Evolutionary conservation across 1,140 invertebrate genomes (phyloP), one percentile per base, ranked within the genome.

Genomic region (Temnothorax nylanderi): DNA sequence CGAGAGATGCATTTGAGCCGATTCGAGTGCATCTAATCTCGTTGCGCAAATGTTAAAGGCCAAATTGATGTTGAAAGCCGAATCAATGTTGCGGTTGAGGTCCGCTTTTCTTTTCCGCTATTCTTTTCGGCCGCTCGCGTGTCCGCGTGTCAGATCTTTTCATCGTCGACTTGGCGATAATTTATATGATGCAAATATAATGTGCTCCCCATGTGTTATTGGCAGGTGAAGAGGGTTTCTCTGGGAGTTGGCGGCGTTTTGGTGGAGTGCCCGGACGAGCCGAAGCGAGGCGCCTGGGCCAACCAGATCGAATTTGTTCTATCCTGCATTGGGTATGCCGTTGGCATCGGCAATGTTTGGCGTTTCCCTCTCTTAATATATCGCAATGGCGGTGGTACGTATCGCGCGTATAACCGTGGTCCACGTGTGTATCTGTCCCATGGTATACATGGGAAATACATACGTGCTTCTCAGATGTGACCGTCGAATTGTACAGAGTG

Each of bases 321-420:
- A n/a, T 97, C 98, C 37, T 97, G 97, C 92, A 96, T 98, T 62
- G 96, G 98, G 93, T 95, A 98, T 95, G 96, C 97, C 18, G 97
- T 98, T n/a, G 98, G 98, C 5, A 96, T 98, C 69, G 98, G 98
- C 47, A 99, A 98, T 93, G 97, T 99, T 60, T 99, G 98, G 98
- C 96, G 98, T 87, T 99, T 98, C 94, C 98, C 98, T 3, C 98
- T 98, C 94, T 95, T 98, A 44, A 97, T 97, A 87, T 98, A 98
- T 93, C 97, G 97, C 91, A 98, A 98, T 95, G 98, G 97, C 47
- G 97, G 97, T 92, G 97, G 97, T 97, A 95, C 95, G 95, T 95
- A 56, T 26, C 64, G 49, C 44, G 44, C 8, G 21, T 13, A 21
- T 26, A 37, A 69, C 3, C 8, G 18, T 37, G 16, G 47, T 3